phyloP scores from a whole-genome alignment of 2,797 vertebrate genomes.

The Esox masquinongy region DNA sequence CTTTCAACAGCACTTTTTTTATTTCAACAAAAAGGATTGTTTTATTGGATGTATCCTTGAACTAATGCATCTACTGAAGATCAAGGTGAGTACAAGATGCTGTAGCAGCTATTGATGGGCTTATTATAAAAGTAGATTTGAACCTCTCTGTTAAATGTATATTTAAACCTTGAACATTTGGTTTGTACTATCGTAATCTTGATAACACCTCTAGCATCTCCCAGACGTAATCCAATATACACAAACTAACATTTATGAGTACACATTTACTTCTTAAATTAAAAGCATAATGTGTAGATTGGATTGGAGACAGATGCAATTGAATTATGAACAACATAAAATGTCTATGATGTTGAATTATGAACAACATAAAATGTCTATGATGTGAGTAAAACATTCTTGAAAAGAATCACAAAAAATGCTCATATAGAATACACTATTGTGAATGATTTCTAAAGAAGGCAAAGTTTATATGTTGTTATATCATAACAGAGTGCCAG shows the following conservation, averaged over 20 bases:
- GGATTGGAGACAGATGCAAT: neutral
- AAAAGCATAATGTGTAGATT: neutral
- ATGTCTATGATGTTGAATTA: too few relatives aligned
- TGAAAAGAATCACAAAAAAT: neutral
- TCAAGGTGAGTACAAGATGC: conserved; percentile 50
- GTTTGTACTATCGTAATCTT: neutral
- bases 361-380: neutral
- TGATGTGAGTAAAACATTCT: neutral
- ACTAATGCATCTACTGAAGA: conserved; percentile 6
- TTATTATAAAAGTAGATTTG: neutral
- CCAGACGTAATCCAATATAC: neutral
- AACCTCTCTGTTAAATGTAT: neutral
- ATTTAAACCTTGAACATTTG: neutral
- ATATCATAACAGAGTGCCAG: neutral
- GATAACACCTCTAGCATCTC: neutral
- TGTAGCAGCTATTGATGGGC: neutral
- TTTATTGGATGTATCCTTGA: conserved; percentile 7
- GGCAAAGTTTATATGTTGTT: neutral
- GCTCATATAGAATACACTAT: neutral
- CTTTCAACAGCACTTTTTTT: neutral
- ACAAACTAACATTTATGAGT: neutral
- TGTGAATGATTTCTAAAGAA: neutral
- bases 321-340: neutral
- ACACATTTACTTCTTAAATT: neutral
- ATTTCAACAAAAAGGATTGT: neutral